Evolutionary conservation across 2,888 invertebrate genomes (phyloP), one percentile per base, ranked within the genome.

Genomic region (Ganaspis brasiliensis): DNA sequence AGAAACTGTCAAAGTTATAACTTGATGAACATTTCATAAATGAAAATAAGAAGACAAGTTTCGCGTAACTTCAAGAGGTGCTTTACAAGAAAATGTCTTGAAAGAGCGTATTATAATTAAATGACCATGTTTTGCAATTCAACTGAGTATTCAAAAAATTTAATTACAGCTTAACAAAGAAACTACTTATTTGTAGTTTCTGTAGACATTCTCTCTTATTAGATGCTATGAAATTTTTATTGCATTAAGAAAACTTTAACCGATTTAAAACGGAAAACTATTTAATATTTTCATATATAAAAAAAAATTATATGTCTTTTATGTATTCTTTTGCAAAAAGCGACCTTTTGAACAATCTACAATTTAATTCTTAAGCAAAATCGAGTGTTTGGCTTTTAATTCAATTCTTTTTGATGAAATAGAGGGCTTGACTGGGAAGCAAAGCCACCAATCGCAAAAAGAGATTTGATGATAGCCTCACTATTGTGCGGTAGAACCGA

Each of bases 401-500:
- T 74, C 61, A 74, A 61, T 49, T 77, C 70, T 82, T 80, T 78
- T 71, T 74, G 55, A 67, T 26, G 55, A 78, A 76, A 80, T 79
- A 78, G 70, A 72, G 67, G 71, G 75, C 74, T 72, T 80, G 75
- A 74, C 74, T 63, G 56, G 72, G 35, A 71, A 73, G 72, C 80
- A 70, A 79, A 82, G 82, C 80, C 80, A 82, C 82, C 83, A 82
- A 86, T 85, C 78, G 84, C 72, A 57, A 77, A 76, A 82, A 80
- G 80, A 77, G 80, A 78, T 78, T 80, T 78, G 75, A 75, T 76
- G 76, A 79, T 80, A 71, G 72, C 24, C 10, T 56, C 71, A 74
- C 80, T 78, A 83, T 85, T 85, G 81, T 80, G 79, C 59, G 74
- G 78, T 75, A 80, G 77, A 77, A 75, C 74, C 86, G 86, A 87